These are phyloP conservation scores for Parthenolecanium corni DNA, from an alignment of 2,888 invertebrate species.

Conservation along the genomic window DNA sequence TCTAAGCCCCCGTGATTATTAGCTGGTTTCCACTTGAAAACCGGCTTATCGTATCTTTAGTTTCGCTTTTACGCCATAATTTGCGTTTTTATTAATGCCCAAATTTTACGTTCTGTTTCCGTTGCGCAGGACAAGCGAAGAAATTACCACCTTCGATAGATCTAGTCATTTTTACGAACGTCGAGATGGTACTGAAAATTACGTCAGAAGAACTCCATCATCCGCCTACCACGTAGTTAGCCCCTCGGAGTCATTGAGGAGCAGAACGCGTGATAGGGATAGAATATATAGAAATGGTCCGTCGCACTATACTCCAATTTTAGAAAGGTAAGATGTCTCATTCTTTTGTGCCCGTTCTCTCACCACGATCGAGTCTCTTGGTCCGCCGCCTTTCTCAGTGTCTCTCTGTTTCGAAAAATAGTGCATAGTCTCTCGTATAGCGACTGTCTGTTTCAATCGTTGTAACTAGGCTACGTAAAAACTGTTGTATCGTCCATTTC, in stretches of 20 bases:
- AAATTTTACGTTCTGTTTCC: conserved; percentile 5
- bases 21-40: too few species aligned
- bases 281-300: conserved; percentile 42
- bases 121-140: conserved; percentile 43
- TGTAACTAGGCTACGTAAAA: too few species aligned
- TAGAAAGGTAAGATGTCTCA: conserved; percentile 35
- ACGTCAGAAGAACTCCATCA: conserved; percentile 35
- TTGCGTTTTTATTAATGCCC: too few species aligned
- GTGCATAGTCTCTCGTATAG: too few species aligned
- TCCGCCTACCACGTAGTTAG: conserved; percentile 35
- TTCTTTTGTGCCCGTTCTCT: background rate
- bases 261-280: conserved; percentile 38
- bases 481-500: too few species aligned
- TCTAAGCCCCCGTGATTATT: too few species aligned
- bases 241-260: conserved; percentile 37
- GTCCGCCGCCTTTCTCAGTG: too few species aligned
- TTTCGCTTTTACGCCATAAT: too few species aligned
- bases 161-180: conserved; percentile 46
- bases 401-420: too few species aligned
- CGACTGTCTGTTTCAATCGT: too few species aligned
- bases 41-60: too few species aligned
- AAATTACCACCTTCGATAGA: conserved; percentile 43
- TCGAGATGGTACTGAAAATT: conserved; percentile 31
- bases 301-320: conserved; percentile 38
- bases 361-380: too few species aligned